These are phyloP conservation scores for Leptinotarsa lineolata DNA, from an alignment of 1,140 invertebrate genomes.

Conservation along the genomic window DNA sequence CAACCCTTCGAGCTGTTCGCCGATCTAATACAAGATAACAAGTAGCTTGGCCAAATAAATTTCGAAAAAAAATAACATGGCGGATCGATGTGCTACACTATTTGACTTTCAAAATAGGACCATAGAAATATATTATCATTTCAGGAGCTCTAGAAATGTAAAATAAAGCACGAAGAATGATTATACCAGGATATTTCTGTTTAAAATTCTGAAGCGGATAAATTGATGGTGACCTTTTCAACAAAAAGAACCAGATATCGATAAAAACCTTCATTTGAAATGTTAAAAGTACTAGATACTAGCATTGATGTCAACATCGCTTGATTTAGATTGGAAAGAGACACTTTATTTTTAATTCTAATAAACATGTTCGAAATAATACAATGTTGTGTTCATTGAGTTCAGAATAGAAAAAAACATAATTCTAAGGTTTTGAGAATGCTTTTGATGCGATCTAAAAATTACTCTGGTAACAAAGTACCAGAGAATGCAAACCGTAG, in stretches of 20 bases:
- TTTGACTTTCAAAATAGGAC: conserved; percentile 4
- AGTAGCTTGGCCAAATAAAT: neutral
- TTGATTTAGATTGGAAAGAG: too few species aligned
- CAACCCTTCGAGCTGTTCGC: neutral
- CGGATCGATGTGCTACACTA: neutral
- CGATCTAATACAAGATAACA: conserved; percentile 1
- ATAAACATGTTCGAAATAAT: too few species aligned
- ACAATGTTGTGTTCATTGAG: too few species aligned
- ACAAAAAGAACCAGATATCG: neutral
- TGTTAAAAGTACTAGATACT: too few species aligned
- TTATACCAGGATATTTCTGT: neutral
- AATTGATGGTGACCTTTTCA: neutral
- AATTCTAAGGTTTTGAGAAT: too few species aligned
- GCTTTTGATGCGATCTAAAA: too few species aligned
- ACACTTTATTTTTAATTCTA: too few species aligned
- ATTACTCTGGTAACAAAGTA: too few species aligned
- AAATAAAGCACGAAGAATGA: neutral
- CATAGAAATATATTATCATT: conserved; percentile 10
- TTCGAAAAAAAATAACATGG: neutral
- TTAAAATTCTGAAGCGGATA: neutral
- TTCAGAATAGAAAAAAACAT: too few species aligned
- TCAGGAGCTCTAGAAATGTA: neutral
- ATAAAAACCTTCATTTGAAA: neutral
- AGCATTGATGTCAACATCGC: too few species aligned
- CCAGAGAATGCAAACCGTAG: too few species aligned